Evolutionary conservation across 2,113 vertebrate species (phyloP), one percentile per base, ranked within the genome.

Genomic region (Australoheros scitulus): DNA sequence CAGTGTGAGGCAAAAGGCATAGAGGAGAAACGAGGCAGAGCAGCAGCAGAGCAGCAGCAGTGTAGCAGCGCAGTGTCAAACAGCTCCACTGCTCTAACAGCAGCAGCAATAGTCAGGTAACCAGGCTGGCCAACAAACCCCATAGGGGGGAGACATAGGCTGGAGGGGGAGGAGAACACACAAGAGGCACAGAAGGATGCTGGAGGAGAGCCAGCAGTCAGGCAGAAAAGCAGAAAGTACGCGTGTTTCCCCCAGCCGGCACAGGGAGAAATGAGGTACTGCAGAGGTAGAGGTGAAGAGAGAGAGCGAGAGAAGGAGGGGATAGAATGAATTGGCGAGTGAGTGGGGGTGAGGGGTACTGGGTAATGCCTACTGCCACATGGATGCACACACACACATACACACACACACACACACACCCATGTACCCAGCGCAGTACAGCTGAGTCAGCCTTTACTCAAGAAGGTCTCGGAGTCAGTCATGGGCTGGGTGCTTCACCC

Each of bases 371-470:
- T 84, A 78, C 89, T 88, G 72, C 79, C 84, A 91, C 85, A 89
- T 78, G 63, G 81, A 80, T 52, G 10, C 72, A 81, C 59, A 86
- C 77, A 86, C 61, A 76, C n/a, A n/a, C n/a, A n/a, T n/a, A n/a
- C n/a, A n/a, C 74, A 82, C 6, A 76, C 50, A 61, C 24, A 76
- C 74, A 82, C 7, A 76, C 61, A 63, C 38, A 79, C 76, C 79
- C 9, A 76, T 10, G 38, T 76, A 75, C 7, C 26, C 63, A 20
- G 56, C 50, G 32, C 63, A 76, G 77, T 76, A 85, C 17, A 38
- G 90, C 93, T 93, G 90, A 93, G 76, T 92, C 92, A 92, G 93
- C 88, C 78, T 76, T 72, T 80, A 68, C 85, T 91, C 78, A 76
- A 59, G 65, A 91, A 85, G 64, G 82, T 89, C 83, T 88, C 65